These are phyloP conservation scores for Gnathonemus echidnorhynchus DNA, from an alignment of 2,113 vertebrate genomes.

Conservation along the genomic window DNA sequence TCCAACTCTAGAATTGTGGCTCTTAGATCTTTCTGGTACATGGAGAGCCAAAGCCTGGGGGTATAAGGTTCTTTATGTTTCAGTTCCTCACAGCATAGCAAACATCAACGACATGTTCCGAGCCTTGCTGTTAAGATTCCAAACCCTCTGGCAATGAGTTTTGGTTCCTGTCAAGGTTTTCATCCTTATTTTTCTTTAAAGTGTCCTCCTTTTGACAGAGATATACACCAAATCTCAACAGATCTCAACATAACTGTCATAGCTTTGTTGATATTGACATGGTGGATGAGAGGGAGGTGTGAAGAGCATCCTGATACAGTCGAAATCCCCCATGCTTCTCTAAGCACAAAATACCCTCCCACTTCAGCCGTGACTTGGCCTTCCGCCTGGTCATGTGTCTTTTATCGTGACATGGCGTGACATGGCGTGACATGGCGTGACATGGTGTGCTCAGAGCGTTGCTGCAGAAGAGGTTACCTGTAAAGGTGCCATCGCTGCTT, in stretches of 20 bases:
- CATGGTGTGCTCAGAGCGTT: not conserved
- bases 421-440: not conserved
- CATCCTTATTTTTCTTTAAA: not conserved
- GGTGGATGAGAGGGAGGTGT: not conserved
- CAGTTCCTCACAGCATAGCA: not conserved
- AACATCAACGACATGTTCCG: not conserved
- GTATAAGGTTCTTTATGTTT: not conserved
- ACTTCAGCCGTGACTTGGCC: not conserved
- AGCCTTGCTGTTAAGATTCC: not conserved
- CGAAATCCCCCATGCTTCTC: not conserved
- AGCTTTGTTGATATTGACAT: not conserved
- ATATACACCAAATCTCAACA: not conserved
- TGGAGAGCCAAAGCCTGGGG: conserved; percentile 22
- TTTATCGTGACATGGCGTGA: not conserved
- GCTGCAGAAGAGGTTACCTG: conserved; percentile 25
- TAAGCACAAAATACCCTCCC: not conserved
- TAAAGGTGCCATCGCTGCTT: conserved; percentile 35
- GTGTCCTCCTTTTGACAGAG: not conserved
- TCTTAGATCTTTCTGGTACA: conserved; percentile 11
- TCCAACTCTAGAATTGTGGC: not conserved
- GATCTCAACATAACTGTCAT: not conserved
- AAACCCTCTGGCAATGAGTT: not conserved
- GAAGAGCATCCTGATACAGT: not conserved
- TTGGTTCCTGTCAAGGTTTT: not conserved
- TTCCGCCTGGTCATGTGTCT: not conserved